Conservation (phyloP, 2,888 invertebrate species). For the Celastrina argiolus region DNA sequence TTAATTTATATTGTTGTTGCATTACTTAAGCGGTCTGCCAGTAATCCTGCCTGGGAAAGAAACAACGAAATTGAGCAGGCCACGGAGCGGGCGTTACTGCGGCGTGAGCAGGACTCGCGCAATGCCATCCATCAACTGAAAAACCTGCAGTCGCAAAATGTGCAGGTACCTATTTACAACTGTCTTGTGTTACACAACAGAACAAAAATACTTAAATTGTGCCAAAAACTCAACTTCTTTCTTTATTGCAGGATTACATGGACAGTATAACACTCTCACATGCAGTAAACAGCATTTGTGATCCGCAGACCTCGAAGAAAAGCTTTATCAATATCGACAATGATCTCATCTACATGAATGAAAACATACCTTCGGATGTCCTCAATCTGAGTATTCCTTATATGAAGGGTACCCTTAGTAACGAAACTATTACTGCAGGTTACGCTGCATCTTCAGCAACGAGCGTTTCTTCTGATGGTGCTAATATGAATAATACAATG, state of each 20-base stretch:
- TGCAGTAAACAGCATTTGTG: slow-evolving; percentile 69
- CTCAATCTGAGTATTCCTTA: slow-evolving; percentile 54
- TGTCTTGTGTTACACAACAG: background rate
- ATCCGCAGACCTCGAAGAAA: slow-evolving; percentile 51
- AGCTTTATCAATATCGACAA: slow-evolving; percentile 63
- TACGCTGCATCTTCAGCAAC: slow-evolving; percentile 48
- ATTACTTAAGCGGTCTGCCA: slow-evolving; percentile 44
- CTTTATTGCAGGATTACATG: slow-evolving; percentile 62
- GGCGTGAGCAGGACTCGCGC: slow-evolving; percentile 68
- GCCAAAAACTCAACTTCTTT: background rate
- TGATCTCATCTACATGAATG: slow-evolving; percentile 68
- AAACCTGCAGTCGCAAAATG: slow-evolving; percentile 61
- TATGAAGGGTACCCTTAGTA: slow-evolving; percentile 52
- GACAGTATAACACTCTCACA: slow-evolving; percentile 65
- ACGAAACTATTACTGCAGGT: slow-evolving; percentile 54
- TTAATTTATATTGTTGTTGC: background rate
- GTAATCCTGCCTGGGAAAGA: slow-evolving; percentile 49
- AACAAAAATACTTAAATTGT: background rate
- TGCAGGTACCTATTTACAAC: slow-evolving; percentile 52
- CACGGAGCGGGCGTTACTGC: slow-evolving; percentile 61
- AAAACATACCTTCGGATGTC: slow-evolving; percentile 53
- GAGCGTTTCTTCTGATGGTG: slow-evolving; percentile 44
- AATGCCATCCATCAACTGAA: slow-evolving; percentile 70
- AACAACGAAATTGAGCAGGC: slow-evolving; percentile 56
- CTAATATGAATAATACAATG: slow-evolving; percentile 59